phyloP scores from a whole-genome alignment of 35 echinoderm and acorn worm genomes.

The Apostichopus parvimensis region DNA sequence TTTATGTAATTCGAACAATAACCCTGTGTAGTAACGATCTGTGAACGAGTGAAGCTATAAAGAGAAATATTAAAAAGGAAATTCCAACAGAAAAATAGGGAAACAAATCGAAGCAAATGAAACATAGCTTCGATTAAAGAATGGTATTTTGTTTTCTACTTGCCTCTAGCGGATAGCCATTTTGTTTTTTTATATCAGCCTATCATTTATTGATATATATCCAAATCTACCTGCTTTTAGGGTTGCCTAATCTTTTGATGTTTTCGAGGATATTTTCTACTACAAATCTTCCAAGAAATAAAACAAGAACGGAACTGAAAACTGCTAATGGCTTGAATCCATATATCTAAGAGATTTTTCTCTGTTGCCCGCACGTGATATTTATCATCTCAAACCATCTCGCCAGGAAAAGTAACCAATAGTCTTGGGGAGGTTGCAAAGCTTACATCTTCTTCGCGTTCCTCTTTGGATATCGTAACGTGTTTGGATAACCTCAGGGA shows the following conservation, averaged over 20 bases:
- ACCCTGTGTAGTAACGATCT: no score
- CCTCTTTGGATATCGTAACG: not conserved
- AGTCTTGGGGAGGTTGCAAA: not conserved
- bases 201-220: constrained; percentile 5
- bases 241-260: not conserved
- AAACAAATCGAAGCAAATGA: no score
- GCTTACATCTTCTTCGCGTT: not conserved
- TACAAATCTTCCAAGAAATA: not conserved
- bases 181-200: not conserved
- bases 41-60: no score
- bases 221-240: not conserved
- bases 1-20: no score
- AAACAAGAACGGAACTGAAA: not conserved
- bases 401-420: not conserved
- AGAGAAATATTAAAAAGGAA: no score
- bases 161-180: no score
- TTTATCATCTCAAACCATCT: not conserved
- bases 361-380: not conserved
- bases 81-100: no score
- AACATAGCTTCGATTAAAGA: no score
- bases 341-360: not conserved
- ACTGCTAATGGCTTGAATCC: not conserved
- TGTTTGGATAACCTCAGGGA: constrained; percentile 20
- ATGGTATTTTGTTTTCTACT: no score
- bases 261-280: not conserved